Conservation (phyloP, 2,888 invertebrate genomes). For the Phoenoteleia sp. region DNA sequence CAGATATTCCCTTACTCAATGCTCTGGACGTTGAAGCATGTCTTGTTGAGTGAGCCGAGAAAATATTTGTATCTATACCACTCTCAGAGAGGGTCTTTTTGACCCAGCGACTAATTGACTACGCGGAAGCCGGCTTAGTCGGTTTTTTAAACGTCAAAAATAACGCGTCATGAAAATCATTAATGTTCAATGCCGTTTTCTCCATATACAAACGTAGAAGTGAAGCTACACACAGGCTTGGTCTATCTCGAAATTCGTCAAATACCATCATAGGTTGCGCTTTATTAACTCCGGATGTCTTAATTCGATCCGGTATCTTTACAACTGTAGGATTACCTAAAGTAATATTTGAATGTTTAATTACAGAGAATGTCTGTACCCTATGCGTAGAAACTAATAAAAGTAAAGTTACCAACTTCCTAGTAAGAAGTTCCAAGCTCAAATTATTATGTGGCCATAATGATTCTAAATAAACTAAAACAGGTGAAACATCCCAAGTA, state of each 20-base stretch:
- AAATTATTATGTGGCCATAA: too few relatives aligned
- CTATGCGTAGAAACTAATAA: too few relatives aligned
- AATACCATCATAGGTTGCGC: background rate
- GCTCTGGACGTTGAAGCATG: background rate
- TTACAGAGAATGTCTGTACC: background rate
- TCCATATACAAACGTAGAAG: background rate
- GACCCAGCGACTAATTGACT: conserved; percentile 2
- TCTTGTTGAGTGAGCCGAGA: background rate
- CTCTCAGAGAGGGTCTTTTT: background rate
- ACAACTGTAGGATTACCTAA: background rate
- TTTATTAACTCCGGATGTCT: background rate
- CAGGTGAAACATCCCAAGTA: background rate
- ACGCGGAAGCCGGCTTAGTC: background rate
- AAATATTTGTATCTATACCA: background rate
- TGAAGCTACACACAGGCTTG: background rate
- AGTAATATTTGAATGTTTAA: background rate
- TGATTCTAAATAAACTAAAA: background rate
- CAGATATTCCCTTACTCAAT: too few relatives aligned
- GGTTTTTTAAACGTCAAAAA: background rate
- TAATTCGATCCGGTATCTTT: background rate
- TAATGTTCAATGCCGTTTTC: background rate
- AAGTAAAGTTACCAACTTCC: too few relatives aligned
- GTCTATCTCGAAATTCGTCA: background rate
- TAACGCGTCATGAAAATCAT: background rate
- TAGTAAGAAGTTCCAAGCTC: too few relatives aligned